phyloP scores from a whole-genome alignment of 2,888 invertebrate species.

The Labia minor region DNA sequence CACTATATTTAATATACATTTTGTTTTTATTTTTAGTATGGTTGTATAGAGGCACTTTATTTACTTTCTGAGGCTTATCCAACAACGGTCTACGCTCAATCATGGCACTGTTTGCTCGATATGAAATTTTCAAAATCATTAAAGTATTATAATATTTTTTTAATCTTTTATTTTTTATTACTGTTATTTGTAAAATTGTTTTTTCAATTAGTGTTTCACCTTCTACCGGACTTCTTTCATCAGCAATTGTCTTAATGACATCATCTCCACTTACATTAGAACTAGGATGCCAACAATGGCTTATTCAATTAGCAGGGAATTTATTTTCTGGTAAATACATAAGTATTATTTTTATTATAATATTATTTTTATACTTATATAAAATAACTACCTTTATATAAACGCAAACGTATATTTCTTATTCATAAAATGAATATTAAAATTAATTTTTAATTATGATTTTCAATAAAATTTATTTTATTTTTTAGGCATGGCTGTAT shows the following conservation, averaged over 20 bases:
- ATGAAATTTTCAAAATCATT: slow-evolving; percentile 15
- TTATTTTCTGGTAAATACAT: slow-evolving; percentile 44
- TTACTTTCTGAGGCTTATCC: slow-evolving; percentile 53
- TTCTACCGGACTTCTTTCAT: slow-evolving; percentile 32
- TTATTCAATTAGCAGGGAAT: slow-evolving; percentile 45
- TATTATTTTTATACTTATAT: neutral
- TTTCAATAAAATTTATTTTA: neutral
- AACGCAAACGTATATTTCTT: slow-evolving; percentile 19
- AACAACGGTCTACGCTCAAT: slow-evolving; percentile 52
- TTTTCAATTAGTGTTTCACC: slow-evolving; percentile 18
- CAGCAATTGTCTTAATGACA: slow-evolving; percentile 38
- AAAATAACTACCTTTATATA: too few species aligned
- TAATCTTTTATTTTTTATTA: neutral
- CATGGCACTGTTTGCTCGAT: slow-evolving; percentile 48
- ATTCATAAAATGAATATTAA: neutral
- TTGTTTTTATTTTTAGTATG: slow-evolving; percentile 40
- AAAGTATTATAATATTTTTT: slow-evolving; percentile 7
- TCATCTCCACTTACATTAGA: slow-evolving; percentile 45
- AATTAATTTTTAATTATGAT: neutral
- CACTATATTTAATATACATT: too few species aligned
- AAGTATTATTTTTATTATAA: slow-evolving; percentile 19
- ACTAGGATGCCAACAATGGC: slow-evolving; percentile 39
- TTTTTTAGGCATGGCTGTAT: slow-evolving; percentile 24
- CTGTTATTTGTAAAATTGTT: neutral
- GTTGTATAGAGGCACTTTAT: slow-evolving; percentile 57